phyloP scores from a whole-genome alignment of 2,797 vertebrate genomes.

The Galagoides demidoff region DNA sequence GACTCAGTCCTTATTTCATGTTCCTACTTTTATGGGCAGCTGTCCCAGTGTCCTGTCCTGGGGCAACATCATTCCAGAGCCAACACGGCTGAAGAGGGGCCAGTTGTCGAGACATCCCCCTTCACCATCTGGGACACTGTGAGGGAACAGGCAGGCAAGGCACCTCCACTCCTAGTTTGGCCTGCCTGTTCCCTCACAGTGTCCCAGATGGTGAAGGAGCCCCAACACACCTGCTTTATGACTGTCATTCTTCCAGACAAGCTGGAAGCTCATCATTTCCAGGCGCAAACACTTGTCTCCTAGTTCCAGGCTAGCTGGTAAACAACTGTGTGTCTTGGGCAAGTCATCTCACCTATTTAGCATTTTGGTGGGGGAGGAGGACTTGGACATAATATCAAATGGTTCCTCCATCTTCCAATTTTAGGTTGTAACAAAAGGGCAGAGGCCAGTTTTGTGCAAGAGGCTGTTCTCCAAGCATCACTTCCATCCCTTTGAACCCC shows the following conservation, averaged over 20 bases:
- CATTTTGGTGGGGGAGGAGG: neutral
- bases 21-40: neutral
- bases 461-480: neutral
- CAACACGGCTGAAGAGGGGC: neutral
- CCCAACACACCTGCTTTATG: neutral
- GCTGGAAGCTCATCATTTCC: neutral
- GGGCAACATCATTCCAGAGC: neutral
- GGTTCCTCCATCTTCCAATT: neutral
- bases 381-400: neutral
- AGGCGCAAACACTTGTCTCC: neutral
- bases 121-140: neutral
- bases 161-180: neutral
- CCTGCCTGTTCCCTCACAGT: no score
- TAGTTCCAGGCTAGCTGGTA: neutral
- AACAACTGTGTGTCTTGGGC: conserved; percentile 35
- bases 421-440: neutral
- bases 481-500: neutral
- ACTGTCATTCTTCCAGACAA: neutral
- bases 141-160: neutral
- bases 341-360: neutral
- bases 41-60: neutral
- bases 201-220: no score
- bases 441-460: neutral
- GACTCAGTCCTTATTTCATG: neutral
- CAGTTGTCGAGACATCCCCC: neutral